A percentile compares a stretch with the other conserved stretches of the same genome.
phyloP scores from a whole-genome alignment of 1,140 invertebrate species.

The Trachelipus rathkii region DNA sequence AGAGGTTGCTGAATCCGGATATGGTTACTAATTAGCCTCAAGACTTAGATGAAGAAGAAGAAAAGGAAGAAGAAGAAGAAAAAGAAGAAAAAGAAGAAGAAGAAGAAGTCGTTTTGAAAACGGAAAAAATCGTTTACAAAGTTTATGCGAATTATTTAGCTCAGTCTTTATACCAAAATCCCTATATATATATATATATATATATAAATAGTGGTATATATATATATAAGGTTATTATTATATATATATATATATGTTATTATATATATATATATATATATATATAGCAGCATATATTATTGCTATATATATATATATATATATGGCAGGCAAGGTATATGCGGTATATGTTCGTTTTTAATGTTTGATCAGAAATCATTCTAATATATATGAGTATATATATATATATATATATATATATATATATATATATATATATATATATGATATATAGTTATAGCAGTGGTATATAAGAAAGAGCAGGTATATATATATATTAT shows the following conservation, averaged over 20 bases:
- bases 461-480: no score
- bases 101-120: neutral
- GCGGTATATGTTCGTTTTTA: no score
- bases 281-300: no score
- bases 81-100: neutral
- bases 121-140: neutral
- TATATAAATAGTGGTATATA: constrained; percentile 4
- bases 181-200: neutral
- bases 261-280: constrained; percentile 19
- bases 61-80: neutral
- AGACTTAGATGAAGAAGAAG: neutral
- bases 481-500: no score
- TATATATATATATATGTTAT: neutral
- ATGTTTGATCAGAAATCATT: no score
- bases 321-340: no score
- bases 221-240: constrained; percentile 21
- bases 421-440: no score
- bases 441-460: no score
- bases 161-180: neutral
- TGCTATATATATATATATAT: neutral
- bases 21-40: no score
- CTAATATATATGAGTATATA: no score
- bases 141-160: neutral
- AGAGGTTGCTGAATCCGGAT: no score
- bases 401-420: no score